Conservation (phyloP, 2,888 invertebrate genomes). For the Rhaphigaster nebulosa region DNA sequence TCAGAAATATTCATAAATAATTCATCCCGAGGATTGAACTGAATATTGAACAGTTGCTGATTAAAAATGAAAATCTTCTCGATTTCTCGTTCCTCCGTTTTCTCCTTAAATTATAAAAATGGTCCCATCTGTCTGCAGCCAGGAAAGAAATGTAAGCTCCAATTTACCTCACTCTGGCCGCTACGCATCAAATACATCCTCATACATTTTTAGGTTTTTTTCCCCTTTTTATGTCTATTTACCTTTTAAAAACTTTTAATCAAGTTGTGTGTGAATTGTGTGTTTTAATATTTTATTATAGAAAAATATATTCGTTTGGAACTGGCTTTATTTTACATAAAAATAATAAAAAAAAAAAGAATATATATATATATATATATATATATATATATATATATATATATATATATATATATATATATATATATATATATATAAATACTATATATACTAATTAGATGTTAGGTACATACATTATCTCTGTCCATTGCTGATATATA, state of each 20-base stretch:
- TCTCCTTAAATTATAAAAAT: slow-evolving; percentile 28
- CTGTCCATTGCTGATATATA: no score
- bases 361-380: no score
- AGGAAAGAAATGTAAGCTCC: slow-evolving; percentile 16
- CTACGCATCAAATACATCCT: neutral
- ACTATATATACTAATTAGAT: no score
- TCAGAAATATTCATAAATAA: slow-evolving; percentile 16
- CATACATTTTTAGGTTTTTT: neutral
- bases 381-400: no score
- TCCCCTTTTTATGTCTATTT: neutral
- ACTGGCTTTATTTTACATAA: no score
- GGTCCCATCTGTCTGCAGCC: slow-evolving; percentile 3
- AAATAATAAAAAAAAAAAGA: no score
- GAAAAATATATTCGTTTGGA: no score
- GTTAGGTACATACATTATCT: no score
- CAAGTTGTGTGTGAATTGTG: neutral
- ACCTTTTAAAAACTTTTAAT: neutral
- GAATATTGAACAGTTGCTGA: slow-evolving; percentile 26
- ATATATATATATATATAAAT: no score
- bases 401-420: no score
- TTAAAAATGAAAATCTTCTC: slow-evolving; percentile 38
- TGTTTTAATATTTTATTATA: no score
- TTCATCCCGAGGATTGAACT: neutral
- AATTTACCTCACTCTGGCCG: neutral
- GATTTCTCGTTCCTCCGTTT: neutral